Conservation (phyloP, 2,113 vertebrate species). For the Suncus etruscus region DNA sequence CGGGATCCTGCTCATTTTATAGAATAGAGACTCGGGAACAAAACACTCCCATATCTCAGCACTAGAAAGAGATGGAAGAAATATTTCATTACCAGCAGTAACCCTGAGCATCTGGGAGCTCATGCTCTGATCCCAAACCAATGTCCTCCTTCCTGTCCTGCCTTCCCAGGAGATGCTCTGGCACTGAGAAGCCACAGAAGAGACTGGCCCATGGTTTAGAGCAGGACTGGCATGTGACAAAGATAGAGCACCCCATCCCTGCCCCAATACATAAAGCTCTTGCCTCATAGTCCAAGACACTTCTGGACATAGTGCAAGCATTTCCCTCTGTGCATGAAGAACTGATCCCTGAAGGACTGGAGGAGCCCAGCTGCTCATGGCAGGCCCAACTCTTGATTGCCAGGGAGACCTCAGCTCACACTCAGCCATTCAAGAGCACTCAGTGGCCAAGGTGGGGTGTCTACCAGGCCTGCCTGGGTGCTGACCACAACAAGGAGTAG, state of each 20-base stretch:
- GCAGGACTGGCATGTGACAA: fast-evolving
- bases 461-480: no score
- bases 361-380: no score
- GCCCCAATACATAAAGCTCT: not conserved
- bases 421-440: no score
- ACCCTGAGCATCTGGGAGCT: no score
- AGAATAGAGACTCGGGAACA: not conserved
- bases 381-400: no score
- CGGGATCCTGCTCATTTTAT: no score
- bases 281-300: no score
- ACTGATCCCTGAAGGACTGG: no score
- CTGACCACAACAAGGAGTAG: no score
- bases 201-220: not conserved
- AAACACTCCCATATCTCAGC: not conserved
- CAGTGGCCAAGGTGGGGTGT: no score
- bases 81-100: not conserved
- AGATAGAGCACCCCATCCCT: not conserved
- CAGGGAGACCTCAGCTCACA: not conserved
- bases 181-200: fast-evolving
- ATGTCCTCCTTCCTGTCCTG: not conserved
- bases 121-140: not conserved
- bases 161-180: fast-evolving
- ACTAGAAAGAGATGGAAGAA: not conserved
- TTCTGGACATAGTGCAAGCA: no score
- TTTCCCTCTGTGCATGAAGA: no score